Conservation (phyloP, 2,888 invertebrate species). For the Notodonta ziczac region DNA sequence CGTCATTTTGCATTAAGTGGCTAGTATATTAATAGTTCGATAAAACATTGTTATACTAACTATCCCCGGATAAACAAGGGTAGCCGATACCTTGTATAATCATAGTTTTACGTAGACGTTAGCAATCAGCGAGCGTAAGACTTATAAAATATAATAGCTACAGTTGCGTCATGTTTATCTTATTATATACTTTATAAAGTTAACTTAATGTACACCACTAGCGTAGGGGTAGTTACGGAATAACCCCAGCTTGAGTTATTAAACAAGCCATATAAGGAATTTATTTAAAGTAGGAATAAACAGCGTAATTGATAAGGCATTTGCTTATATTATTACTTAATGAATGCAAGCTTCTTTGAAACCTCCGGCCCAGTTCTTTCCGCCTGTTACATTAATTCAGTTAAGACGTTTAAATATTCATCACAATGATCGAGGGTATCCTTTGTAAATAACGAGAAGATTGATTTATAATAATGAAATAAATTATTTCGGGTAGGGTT, state of each 20-base stretch:
- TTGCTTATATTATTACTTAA: slow-evolving; percentile 26
- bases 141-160: too few species aligned
- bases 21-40: too few species aligned
- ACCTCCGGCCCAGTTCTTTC: slow-evolving; percentile 21
- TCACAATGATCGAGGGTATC: slow-evolving; percentile 9
- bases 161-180: neutral
- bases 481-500: neutral
- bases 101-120: too few species aligned
- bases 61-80: too few species aligned
- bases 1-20: too few species aligned
- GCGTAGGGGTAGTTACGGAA: neutral
- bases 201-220: neutral
- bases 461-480: slow-evolving; percentile 7
- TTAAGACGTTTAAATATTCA: slow-evolving; percentile 24
- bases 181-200: neutral
- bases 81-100: too few species aligned
- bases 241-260: neutral
- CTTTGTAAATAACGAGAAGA: slow-evolving; percentile 13
- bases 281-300: slow-evolving; percentile 18
- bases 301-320: slow-evolving; percentile 19
- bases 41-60: too few species aligned
- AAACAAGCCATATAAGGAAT: slow-evolving; percentile 7
- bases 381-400: slow-evolving; percentile 32
- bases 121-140: too few species aligned
- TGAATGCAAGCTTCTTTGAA: slow-evolving; percentile 30